Evolutionary conservation across 2,113 vertebrate genomes (phyloP), one percentile per base, ranked within the genome.

Genomic region (Cercopithecus mona): DNA sequence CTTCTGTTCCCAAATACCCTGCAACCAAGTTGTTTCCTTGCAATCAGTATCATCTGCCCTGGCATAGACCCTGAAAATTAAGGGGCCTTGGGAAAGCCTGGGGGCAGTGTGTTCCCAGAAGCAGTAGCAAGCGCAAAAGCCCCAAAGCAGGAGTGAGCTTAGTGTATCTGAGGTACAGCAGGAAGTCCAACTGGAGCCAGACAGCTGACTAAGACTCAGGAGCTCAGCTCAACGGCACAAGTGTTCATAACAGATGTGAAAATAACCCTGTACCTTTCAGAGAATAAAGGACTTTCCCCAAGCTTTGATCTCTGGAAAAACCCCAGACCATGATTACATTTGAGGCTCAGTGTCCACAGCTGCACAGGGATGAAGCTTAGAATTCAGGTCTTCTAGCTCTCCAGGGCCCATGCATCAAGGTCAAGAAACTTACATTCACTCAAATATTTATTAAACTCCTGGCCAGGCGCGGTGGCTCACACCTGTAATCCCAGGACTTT

Each of bases 41-140:
- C 8, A 38, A 8, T 81, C 80, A 57, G 8, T 5, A 73, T 57
- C 55, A 89, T 23, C 6, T 76, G n/a, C 40, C 75, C 27, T 88
- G 52, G 8, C 52, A 22, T 32, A 94, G 78, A 91, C 40, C 52
- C 80, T 83, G 68, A 94, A 96, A 88, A 94, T 78, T 88, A 83
- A 93, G 82, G 22, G 8, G 52, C 5, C 25, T 25, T 90, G 66
- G 50, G 64, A 93, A 80, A 82, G 52, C 55, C 25, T 81, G 50
- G 22, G 43, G 27, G 35, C 92, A 52, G 7, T 85, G 11, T 80
- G 17, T 64, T 92, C 45, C 38, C 68, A 82, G 88, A 64, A 95
- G 43, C 66, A 55, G 57, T 32, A 59, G 79, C 76, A 55, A 78
- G 61, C 45, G 23, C 64, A 91, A 78, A 96, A 55, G 27, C 18